Base-by-base conservation (phyloP, 1,140 invertebrate species). In the Zaprionus capensis region DNA sequence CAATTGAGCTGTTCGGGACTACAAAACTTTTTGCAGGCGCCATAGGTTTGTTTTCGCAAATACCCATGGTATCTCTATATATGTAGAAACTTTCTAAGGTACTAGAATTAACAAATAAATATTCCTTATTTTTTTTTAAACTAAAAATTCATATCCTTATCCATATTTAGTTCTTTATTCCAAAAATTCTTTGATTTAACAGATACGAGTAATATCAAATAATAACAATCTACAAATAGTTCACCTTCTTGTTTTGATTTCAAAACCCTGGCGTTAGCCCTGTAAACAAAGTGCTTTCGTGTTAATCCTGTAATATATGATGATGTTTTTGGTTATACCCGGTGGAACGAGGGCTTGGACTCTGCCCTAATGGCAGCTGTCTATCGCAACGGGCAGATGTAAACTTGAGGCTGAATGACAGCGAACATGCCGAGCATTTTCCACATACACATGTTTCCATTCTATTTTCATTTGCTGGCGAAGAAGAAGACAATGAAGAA, bases 391-490 rank as follows among this genome's bases (percentile, higher is more conserved):
- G 51, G 65, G 72, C 67, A 74, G 68, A 46, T 86, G 83, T 86
- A 86, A 86, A 61, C 73, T 66, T 69, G 41, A 82, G 68, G 59
- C 77, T 31, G 67, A 78, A 75, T 86, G 83, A 88, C 84, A 87
- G 71, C 38, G 68, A 76, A 83, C 80, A 87, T 80, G 84, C 84
- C 83, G 69, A 80, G 67, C 77, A 87, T 83, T 87, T 87, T 66
- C 80, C 80, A 83, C 80, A 87, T 83, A 87, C 81, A 87, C 78
- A 81, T 83, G 78, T 86, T 87, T 70, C 53, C 78, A 57, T 88
- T 88, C 84, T 78, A 90, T 88, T 88, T 88, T 72, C 77, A 90
- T 90, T 74, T 79, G 46, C 20, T 3, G 9, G 31, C 9, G 9
- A 22, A 20, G 46, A 22, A 22, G 46, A 51, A 24, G 20, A 12